Evolutionary conservation across 2,797 vertebrate species (phyloP).

Genomic region (Siniperca scherzeri): DNA sequence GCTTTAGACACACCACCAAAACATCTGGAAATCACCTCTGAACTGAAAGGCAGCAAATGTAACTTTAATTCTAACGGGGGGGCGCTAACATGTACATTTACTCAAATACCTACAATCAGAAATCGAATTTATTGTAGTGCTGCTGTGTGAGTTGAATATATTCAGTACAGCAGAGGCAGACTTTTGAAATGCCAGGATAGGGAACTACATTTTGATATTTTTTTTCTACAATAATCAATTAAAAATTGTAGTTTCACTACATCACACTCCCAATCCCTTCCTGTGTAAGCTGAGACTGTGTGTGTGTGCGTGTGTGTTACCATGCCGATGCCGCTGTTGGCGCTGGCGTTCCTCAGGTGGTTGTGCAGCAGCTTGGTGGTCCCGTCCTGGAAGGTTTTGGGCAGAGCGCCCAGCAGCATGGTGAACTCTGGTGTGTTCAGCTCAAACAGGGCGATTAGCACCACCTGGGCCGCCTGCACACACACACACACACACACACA

Average conservation of each 20-base stretch:
- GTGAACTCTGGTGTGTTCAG: slow-evolving; percentile 97
- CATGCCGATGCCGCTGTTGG: slow-evolving; percentile 81
- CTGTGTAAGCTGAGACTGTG: background rate
- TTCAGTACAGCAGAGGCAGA: too few species aligned
- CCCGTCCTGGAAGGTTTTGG: slow-evolving; percentile 98
- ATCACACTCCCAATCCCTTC: background rate
- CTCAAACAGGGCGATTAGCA: slow-evolving; percentile 96
- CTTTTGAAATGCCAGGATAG: too few species aligned
- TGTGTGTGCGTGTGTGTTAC: slow-evolving; percentile 40
- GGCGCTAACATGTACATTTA: too few species aligned
- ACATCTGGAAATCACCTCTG: background rate
- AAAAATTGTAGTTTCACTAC: too few species aligned
- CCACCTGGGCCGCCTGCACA: slow-evolving; percentile 92
- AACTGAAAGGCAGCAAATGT: background rate
- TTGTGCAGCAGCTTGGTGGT: slow-evolving; percentile 97
- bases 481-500: slow-evolving; percentile 37
- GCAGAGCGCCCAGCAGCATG: slow-evolving; percentile 96
- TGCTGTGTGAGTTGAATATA: too few species aligned
- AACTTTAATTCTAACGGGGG: too few species aligned
- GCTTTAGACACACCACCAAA: background rate
- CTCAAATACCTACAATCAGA: too few species aligned
- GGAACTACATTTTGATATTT: too few species aligned
- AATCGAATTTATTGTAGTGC: too few species aligned
- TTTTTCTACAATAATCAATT: too few species aligned
- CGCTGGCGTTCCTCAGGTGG: slow-evolving; percentile 95